Conservation (phyloP, 2,797 vertebrate genomes). For the Antennarius maculatus region DNA sequence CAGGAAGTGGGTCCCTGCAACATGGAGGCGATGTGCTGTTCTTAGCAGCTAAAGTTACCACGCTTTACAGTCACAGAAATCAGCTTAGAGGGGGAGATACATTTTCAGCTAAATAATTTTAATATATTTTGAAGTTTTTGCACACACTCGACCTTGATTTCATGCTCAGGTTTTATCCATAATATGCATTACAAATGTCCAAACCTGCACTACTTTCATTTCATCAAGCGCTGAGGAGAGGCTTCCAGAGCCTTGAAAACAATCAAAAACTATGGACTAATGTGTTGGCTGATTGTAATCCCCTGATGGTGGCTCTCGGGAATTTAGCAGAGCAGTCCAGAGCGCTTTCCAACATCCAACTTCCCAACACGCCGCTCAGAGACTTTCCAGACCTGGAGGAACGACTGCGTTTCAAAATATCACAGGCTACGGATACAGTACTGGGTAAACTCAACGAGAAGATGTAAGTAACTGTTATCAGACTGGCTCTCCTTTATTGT, state of each 20-base stretch:
- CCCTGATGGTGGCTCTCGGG: constrained; percentile 81
- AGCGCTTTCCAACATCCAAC: constrained; percentile 71
- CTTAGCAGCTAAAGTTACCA: background rate
- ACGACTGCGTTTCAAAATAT: constrained; percentile 82
- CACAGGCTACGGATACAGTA: constrained; percentile 75
- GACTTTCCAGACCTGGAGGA: constrained; percentile 80
- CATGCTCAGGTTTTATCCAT: background rate
- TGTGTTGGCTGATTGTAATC: constrained; percentile 74
- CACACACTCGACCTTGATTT: accelerated
- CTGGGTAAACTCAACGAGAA: constrained; percentile 79
- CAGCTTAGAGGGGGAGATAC: background rate
- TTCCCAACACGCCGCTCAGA: constrained; percentile 78
- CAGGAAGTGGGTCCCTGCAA: constrained; percentile 47
- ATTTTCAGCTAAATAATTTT: no score
- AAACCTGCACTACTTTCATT: constrained; percentile 60
- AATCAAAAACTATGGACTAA: constrained; percentile 76
- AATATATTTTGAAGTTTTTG: background rate
- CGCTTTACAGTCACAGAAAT: no score
- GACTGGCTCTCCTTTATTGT: background rate
- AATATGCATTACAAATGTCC: constrained; percentile 70
- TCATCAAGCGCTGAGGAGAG: constrained; percentile 76
- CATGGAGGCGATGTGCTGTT: constrained; percentile 38
- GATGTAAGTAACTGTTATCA: constrained; percentile 77
- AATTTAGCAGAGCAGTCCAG: constrained; percentile 85
- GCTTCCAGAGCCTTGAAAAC: constrained; percentile 76